Percentiles rank a stretch among this genome's conserved stretches.
These are phyloP conservation scores for Balaeniceps rex DNA, from an alignment of 2,113 vertebrate genomes.

Conservation along the genomic window DNA sequence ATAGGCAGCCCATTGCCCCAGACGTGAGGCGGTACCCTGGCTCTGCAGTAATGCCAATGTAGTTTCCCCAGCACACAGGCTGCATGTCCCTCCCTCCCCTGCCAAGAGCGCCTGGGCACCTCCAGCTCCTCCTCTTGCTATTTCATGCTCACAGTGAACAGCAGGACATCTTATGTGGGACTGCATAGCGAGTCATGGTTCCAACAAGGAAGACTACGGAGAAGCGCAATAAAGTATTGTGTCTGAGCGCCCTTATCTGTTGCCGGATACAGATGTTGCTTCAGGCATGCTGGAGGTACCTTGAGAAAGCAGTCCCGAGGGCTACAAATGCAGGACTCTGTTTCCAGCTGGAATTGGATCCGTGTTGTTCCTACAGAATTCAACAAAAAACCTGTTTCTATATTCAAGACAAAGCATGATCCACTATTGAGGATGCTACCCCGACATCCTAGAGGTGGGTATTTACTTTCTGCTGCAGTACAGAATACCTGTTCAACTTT, in stretches of 20 bases:
- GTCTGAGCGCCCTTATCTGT: neutral
- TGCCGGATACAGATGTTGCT: neutral
- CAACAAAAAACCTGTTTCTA: neutral
- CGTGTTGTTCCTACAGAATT: neutral
- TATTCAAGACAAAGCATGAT: neutral
- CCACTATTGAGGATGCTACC: neutral
- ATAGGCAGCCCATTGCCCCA: neutral
- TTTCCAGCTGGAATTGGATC: neutral
- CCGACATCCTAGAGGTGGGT: neutral
- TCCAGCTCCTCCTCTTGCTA: neutral
- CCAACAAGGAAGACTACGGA: neutral
- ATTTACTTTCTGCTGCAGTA: neutral
- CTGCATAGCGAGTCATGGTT: too few relatives aligned
- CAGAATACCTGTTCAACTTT: neutral
- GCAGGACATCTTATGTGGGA: neutral
- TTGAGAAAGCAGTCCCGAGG: neutral
- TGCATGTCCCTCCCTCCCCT: neutral
- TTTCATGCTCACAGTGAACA: neutral
- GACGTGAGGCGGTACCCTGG: neutral
- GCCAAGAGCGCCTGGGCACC: neutral
- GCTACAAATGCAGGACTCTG: neutral
- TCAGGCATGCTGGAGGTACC: neutral
- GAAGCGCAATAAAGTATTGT: neutral
- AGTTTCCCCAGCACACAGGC: too few relatives aligned
- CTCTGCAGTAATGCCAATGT: neutral